Conservation (phyloP, 2,113 vertebrate genomes). For the Madoqua kirkii region DNA sequence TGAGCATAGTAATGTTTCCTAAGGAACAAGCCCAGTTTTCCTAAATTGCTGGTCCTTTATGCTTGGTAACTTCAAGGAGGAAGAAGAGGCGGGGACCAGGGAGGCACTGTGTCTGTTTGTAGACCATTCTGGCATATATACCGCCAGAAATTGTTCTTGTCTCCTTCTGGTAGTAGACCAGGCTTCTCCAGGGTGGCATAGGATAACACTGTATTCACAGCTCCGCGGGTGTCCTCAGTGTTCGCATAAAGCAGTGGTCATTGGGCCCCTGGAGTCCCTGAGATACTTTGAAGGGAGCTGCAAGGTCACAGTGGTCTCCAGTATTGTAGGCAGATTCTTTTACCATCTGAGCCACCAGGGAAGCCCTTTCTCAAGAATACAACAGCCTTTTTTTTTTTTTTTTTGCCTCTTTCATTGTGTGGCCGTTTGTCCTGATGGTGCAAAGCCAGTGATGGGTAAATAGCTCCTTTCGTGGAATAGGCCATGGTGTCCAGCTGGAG, state of each 20-base stretch:
- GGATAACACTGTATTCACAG: rapidly evolving
- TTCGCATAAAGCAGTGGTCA: neutral
- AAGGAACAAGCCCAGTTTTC: neutral
- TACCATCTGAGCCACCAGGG: neutral
- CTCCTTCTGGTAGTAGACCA: neutral
- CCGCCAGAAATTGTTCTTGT: neutral
- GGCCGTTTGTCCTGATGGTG: neutral
- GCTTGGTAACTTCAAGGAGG: neutral
- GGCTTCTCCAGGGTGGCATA: rapidly evolving
- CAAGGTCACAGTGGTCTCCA: neutral
- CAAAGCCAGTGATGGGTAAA: neutral
- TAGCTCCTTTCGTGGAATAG: rapidly evolving
- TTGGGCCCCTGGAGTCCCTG: neutral
- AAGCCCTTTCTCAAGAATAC: neutral
- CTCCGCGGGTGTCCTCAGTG: neutral
- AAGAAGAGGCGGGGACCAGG: neutral
- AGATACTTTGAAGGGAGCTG: neutral
- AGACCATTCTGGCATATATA: rapidly evolving
- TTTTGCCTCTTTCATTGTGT: neutral
- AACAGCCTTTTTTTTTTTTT: neutral
- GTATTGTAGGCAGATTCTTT: neutral
- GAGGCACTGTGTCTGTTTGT: rapidly evolving
- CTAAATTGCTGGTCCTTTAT: neutral
- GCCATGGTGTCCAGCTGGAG: neutral
- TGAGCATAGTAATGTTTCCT: neutral